Evolutionary conservation across 2,113 vertebrate species (phyloP).

Genomic region (Panthera tigris): DNA sequence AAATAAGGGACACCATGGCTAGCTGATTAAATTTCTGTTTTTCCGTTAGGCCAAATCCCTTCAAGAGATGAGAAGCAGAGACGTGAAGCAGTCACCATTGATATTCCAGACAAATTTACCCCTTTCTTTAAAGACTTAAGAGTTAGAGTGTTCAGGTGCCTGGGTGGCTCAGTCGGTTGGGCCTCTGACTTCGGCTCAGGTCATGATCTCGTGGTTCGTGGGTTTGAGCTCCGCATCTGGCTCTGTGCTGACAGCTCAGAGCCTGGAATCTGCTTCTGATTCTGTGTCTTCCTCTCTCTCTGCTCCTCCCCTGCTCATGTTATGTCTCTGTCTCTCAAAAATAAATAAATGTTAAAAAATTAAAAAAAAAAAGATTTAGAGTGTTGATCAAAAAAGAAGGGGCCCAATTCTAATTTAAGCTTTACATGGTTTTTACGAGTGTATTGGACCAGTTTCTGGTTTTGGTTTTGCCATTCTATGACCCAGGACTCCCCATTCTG

Average conservation of each 20-base stretch:
- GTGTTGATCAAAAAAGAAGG: not conserved
- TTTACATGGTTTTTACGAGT: not conserved
- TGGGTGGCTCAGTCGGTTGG: too few species aligned
- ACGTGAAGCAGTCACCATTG: not conserved
- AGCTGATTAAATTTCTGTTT: not conserved
- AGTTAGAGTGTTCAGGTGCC: not conserved
- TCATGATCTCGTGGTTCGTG: too few species aligned
- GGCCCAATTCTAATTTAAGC: not conserved
- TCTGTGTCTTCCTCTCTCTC: too few species aligned
- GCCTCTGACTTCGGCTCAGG: too few species aligned
- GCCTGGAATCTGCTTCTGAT: too few species aligned
- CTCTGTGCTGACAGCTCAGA: too few species aligned
- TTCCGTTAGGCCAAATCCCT: not conserved
- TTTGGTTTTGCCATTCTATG: not conserved
- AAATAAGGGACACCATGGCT: not conserved
- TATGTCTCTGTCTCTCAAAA: too few species aligned
- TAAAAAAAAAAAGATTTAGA: slow-evolving; percentile 14
- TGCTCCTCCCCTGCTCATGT: too few species aligned
- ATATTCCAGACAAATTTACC: not conserved
- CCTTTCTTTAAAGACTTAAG: not conserved
- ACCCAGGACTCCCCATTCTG: not conserved
- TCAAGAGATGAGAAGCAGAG: not conserved
- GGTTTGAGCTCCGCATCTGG: too few species aligned
- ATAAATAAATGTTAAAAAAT: too few species aligned
- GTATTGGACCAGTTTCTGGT: not conserved